Percentiles rank a stretch among this genome's conserved stretches.
phyloP scores from a whole-genome alignment of 1,140 invertebrate species.

The Pachypeltis micranthus region DNA sequence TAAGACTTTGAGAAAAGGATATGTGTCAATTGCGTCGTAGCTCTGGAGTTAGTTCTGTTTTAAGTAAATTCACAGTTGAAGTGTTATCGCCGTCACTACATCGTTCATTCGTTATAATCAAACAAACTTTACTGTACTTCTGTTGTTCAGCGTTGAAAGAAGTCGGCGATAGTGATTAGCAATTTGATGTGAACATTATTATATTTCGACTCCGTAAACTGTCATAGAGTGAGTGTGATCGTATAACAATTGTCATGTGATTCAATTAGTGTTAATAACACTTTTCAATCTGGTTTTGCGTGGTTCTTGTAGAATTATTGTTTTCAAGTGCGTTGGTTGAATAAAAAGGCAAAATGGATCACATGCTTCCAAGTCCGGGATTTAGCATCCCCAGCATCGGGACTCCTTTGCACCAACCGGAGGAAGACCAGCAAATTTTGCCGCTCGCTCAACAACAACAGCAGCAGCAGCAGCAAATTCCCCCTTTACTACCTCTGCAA shows the following conservation, averaged over 20 bases:
- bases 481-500: constrained; percentile 45
- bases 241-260: background rate
- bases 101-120: background rate
- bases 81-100: too few relatives aligned
- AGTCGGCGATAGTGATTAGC: background rate
- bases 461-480: constrained; percentile 40
- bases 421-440: constrained; percentile 77
- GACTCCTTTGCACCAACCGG: constrained; percentile 78
- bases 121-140: background rate
- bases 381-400: constrained; percentile 82
- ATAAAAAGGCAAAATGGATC: constrained; percentile 50
- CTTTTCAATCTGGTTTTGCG: background rate
- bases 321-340: background rate
- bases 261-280: too few relatives aligned
- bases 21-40: too few relatives aligned
- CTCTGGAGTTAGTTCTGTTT: too few relatives aligned
- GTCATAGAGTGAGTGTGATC: background rate
- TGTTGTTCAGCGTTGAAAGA: too few relatives aligned
- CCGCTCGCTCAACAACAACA: constrained; percentile 67
- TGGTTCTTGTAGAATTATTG: background rate
- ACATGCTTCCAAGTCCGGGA: constrained; percentile 79
- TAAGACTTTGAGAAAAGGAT: too few relatives aligned
- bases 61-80: too few relatives aligned
- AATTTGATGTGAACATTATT: background rate
- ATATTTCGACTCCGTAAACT: background rate